phyloP scores from a whole-genome alignment of 2,888 invertebrate species.

The Tineola bisselliella region DNA sequence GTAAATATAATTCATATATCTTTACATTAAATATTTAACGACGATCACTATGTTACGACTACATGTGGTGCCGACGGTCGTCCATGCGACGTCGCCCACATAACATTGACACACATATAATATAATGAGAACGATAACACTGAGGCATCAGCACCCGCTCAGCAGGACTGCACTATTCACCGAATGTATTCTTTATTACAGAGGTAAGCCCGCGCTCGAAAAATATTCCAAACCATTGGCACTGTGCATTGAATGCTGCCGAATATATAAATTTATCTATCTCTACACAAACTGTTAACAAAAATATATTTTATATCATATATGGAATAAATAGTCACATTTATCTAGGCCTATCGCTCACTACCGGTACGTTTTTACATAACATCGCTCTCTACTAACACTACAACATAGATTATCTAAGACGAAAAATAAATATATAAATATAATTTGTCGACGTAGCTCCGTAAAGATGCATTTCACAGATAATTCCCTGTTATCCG shows the following conservation, averaged over 20 bases:
- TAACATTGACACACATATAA: not conserved
- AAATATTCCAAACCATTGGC: slow-evolving; percentile 15
- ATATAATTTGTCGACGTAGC: slow-evolving; percentile 4
- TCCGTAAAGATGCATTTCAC: not conserved
- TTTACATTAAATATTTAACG: slow-evolving; percentile 16
- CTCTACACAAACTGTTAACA: slow-evolving; percentile 19
- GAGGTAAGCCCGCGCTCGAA: slow-evolving; percentile 5
- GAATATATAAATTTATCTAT: not conserved
- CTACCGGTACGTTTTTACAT: not conserved
- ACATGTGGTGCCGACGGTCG: slow-evolving; percentile 16
- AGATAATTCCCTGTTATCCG: slow-evolving; percentile 14
- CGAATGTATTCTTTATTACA: not conserved
- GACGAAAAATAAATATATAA: slow-evolving; percentile 8
- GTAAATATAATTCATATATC: slow-evolving; percentile 23
- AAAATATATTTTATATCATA: slow-evolving; percentile 23
- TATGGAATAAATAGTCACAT: not conserved
- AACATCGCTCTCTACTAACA: not conserved
- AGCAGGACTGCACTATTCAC: not conserved
- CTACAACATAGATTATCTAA: not conserved
- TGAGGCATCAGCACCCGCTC: not conserved
- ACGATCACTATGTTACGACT: slow-evolving; percentile 13
- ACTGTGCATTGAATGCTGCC: slow-evolving; percentile 14
- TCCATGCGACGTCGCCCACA: not conserved
- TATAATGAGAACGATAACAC: not conserved
- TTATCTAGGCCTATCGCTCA: slow-evolving; percentile 13